A percentile compares a stretch with the other conserved stretches of the same genome.
Conservation (phyloP, 2,797 vertebrate genomes). For the Sebastes oblongus region DNA sequence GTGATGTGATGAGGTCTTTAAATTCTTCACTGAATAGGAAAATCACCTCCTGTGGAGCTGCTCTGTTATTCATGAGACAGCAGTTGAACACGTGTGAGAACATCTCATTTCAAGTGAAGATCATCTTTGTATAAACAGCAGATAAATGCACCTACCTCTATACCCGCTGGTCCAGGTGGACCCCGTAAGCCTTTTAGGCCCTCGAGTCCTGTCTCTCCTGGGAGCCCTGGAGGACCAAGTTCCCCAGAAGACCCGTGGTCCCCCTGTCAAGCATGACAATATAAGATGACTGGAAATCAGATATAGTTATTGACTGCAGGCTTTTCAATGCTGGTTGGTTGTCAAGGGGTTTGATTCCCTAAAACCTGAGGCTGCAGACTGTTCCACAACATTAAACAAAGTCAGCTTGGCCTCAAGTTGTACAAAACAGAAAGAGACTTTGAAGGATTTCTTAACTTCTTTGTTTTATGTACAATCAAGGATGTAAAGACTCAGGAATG, state of each 20-base stretch:
- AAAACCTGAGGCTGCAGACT: neutral
- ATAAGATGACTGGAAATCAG: neutral
- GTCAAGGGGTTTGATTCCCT: neutral
- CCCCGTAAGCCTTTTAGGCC: conserved; percentile 82
- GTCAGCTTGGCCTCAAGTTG: neutral
- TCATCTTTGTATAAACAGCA: neutral
- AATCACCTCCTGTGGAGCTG: conserved; percentile 1
- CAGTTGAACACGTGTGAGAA: neutral
- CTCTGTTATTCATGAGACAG: conserved; percentile 9
- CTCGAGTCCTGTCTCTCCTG: conserved; percentile 69
- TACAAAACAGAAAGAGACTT: neutral
- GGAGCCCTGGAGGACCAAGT: conserved; percentile 58
- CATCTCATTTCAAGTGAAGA: neutral
- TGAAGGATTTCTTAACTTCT: neutral
- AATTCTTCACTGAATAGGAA: conserved; percentile 12
- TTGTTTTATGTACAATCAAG: neutral
- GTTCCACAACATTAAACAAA: neutral
- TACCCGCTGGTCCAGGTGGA: conserved; percentile 68
- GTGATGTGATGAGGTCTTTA: neutral
- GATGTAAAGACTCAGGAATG: neutral
- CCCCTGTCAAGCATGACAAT: conserved; percentile 70
- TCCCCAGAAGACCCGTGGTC: conserved; percentile 75
- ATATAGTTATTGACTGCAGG: neutral
- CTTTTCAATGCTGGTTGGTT: neutral
- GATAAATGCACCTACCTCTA: conserved; percentile 70